Base-by-base conservation (phyloP, 1,140 invertebrate genomes). In the Achroia grisella region DNA sequence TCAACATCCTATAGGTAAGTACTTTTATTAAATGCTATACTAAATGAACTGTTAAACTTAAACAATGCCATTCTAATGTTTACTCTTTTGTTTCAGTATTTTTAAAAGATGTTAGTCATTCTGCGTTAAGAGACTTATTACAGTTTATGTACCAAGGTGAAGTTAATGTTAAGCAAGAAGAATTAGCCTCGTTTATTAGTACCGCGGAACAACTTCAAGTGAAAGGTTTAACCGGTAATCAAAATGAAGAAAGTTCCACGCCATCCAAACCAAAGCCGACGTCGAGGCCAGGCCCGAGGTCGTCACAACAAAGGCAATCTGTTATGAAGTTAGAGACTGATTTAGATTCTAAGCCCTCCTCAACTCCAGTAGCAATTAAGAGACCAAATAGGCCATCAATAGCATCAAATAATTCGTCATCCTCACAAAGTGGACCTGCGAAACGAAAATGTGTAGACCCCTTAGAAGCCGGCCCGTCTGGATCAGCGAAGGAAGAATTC, bases 91-190 rank as follows among this genome's bases (percentile, higher is more conserved):
- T 87, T 86, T 48, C 75, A 89, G 92, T 95, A 67, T 94, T 95
- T 86, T 88, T 96, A 72, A 94, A 94, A 87, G 93, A 94, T 79
- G 91, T 94, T 72, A 90, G 90, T 78, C 91, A 92, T 77, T 86
- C 88, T 48, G 92, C 93, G 55, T 81, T 95, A 62, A 90, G 90
- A 81, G 91, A 93, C 78, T 88, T 95, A 61, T 88, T 95, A 62
- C 91, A 93, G 69, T 95, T 95, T 81, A 95, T 95, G 91, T 95
- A 95, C 73, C 91, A 92, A 86, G 94, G 94, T 55, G 93, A 95
- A 88, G 93, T 95, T 39, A 94, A 94, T 87, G 92, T 95, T 62
- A 92, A 90, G 64, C 92, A 95, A 86, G 92, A 94, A 72, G 93
- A 94, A 62, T 88, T 95, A 72, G 89, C 91, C 48, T 90, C 91